phyloP scores from a whole-genome alignment of 1,140 invertebrate genomes.

The Trinorchestia longiramus region DNA sequence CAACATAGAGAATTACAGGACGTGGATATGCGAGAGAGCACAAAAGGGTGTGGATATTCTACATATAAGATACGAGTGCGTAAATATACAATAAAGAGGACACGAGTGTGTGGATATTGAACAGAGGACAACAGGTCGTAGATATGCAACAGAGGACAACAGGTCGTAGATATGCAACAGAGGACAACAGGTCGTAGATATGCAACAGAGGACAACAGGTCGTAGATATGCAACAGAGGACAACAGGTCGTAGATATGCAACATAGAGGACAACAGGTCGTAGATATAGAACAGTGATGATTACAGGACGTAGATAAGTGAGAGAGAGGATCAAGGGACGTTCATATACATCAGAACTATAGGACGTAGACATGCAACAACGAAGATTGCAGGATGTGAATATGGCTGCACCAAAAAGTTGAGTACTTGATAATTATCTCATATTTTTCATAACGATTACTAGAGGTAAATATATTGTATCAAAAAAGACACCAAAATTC shows the following conservation, averaged over 20 bases:
- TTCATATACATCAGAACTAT: no score
- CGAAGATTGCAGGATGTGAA: no score
- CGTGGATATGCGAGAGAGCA: neutral
- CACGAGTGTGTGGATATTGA: neutral
- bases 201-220: no score
- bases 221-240: neutral
- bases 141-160: neutral
- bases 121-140: neutral
- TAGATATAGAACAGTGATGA: neutral
- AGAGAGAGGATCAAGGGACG: no score
- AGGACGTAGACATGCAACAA: no score
- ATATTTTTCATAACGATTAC: no score
- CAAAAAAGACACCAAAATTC: no score
- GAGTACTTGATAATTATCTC: no score
- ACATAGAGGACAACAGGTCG: neutral
- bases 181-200: neutral
- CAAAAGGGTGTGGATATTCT: no score
- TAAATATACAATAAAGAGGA: neutral
- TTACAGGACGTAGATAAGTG: neutral
- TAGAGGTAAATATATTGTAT: no score
- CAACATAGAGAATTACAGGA: neutral
- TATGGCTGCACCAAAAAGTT: no score
- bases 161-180: neutral
- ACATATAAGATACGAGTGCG: neutral
- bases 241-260: neutral